A percentile compares a stretch with the other conserved stretches of the same genome.
Evolutionary conservation across 1,140 invertebrate genomes (phyloP).

Genomic region (Lethrus apterus): DNA sequence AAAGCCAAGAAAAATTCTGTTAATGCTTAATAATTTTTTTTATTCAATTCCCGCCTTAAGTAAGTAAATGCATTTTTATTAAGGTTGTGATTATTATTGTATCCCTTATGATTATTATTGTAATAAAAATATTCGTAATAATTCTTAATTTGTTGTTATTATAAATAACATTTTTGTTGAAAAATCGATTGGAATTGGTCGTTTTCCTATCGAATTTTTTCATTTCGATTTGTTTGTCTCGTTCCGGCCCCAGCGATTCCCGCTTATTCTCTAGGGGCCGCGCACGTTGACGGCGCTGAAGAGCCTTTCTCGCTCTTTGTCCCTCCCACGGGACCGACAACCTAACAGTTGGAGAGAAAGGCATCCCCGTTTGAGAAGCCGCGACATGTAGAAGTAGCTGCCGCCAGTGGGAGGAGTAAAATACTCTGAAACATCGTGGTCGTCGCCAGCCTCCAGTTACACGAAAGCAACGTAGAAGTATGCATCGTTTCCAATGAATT

Average conservation of each 20-base stretch:
- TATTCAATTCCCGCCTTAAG: too few species aligned
- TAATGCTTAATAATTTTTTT: too few species aligned
- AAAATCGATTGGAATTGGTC: too few species aligned
- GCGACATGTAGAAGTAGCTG: conserved; percentile 25
- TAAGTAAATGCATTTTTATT: too few species aligned
- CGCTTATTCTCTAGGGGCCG: conserved; percentile 22
- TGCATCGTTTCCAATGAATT: not conserved
- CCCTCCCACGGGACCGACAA: conserved; percentile 20
- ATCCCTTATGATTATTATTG: too few species aligned
- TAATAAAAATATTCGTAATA: too few species aligned
- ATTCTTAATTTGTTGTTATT: too few species aligned
- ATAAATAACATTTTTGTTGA: too few species aligned
- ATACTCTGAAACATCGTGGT: conserved; percentile 22
- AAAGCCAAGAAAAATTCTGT: too few species aligned
- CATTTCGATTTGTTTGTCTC: conserved; percentile 9
- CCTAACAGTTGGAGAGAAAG: conserved; percentile 24
- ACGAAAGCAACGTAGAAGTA: conserved; percentile 15
- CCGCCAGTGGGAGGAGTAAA: conserved; percentile 34
- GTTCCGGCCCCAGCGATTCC: too few species aligned
- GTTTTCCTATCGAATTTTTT: too few species aligned
- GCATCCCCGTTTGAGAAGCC: conserved; percentile 29
- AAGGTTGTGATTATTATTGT: too few species aligned
- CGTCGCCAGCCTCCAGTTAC: conserved; percentile 29
- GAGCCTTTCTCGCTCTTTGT: conserved; percentile 28
- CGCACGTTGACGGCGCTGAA: conserved; percentile 27